Base-by-base conservation (phyloP, 2,797 vertebrate genomes). In the Diplodus puntazzo region DNA sequence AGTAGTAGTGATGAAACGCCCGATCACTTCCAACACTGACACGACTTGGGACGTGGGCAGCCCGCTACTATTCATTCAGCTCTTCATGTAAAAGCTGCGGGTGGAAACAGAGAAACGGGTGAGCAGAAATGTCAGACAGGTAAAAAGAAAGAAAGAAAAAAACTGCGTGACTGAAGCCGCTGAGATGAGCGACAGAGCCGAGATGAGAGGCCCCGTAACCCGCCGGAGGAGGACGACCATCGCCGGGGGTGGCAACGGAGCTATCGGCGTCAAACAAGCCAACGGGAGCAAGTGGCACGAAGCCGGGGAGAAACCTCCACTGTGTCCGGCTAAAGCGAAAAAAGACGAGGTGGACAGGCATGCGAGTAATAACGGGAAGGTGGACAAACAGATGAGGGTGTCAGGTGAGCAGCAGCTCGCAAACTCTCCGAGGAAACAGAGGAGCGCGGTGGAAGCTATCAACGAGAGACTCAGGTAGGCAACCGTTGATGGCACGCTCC, bases 151-250 rank as follows among this genome's bases (percentile, higher is more conserved):
- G 46, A 58, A 30, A 69, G 76, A 52, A 57, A 16, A 46, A 48
- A 59, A 46, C 58, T 60, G 72, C 73, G 34, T 61, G 63, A 73
- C 21, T 23, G 66, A 42, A 75, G 34, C 76, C 30, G 70, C 81
- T 10, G 87, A 83, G 52, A 96, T 96, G 95, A 94, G 93, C 77
- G 95, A 95, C 72, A 92, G 70, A 75, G 79, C 78, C 69, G 94
- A 93, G 45, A 85, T 50, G 60, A 82, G 73, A 88, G 94, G 92
- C 81, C 90, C 95, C 70, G 17, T 20, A 11, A 79, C 76, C 75
- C 95, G 94, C 78, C 85, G 82, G 55, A 93, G 95, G 83, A 95
- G 94, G 82, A 94, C 93, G 2, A 95, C 94, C 65, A 84, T 89
- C 85, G 75, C 91, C 77, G 79, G 55, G 11, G 48, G 59, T 2